phyloP scores from a whole-genome alignment of 2,113 vertebrate genomes.

The Protobothrops flavoviridis region DNA sequence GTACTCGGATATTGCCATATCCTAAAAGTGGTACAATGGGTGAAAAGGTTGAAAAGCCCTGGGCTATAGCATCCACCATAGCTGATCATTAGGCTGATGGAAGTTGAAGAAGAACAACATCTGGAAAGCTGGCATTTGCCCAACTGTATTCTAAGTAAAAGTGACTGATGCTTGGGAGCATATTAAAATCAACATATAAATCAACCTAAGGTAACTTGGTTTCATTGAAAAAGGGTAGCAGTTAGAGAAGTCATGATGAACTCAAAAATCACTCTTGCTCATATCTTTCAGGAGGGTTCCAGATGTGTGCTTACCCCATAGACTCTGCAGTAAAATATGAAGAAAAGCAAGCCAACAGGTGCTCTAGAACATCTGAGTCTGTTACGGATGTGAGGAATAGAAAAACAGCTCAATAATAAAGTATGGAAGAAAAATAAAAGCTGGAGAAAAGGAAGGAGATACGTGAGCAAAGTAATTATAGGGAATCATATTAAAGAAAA shows the following conservation, averaged over 20 bases:
- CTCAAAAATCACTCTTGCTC: neutral
- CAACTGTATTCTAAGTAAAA: neutral
- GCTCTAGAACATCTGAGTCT: slow-evolving; percentile 52
- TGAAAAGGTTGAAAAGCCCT: no score
- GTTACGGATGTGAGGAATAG: slow-evolving; percentile 56
- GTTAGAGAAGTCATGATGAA: neutral
- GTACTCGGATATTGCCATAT: no score
- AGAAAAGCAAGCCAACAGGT: slow-evolving; percentile 50
- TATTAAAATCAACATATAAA: no score
- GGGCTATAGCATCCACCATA: no score
- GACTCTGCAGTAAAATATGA: slow-evolving; percentile 30
- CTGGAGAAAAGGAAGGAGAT: slow-evolving; percentile 56
- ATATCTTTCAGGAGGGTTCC: neutral
- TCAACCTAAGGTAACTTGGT: neutral
- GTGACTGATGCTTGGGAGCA: neutral
- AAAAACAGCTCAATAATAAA: slow-evolving; percentile 52
- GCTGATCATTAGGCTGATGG: no score
- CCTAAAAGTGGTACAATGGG: no score
- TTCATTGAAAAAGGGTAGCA: neutral
- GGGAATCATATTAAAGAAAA: slow-evolving; percentile 50
- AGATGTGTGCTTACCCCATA: neutral
- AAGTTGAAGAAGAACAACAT: no score
- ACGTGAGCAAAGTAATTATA: slow-evolving; percentile 29
- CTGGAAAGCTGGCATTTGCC: no score
- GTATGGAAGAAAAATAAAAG: slow-evolving; percentile 58